Percentiles rank a stretch among this genome's conserved stretches.
Evolutionary conservation across 2,113 vertebrate genomes (phyloP).

Genomic region (Chaetodon auriga): DNA sequence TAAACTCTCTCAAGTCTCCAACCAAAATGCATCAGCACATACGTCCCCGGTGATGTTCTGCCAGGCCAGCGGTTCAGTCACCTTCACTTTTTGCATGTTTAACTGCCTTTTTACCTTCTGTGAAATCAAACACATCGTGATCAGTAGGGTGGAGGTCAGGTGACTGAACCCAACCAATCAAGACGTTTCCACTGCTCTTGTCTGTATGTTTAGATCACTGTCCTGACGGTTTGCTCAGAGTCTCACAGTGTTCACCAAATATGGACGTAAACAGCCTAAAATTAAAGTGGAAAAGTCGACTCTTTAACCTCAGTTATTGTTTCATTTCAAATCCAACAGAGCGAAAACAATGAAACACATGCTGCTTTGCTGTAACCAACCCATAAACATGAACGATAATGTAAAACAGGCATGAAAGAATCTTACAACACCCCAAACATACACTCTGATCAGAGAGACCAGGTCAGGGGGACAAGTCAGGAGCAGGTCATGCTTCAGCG

Average conservation of each 20-base stretch:
- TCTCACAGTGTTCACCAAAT: conserved; percentile 38
- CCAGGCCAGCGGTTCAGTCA: too few relatives aligned
- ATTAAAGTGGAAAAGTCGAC: neutral
- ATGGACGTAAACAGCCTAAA: conserved; percentile 24
- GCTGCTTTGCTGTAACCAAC: neutral
- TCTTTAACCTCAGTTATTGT: conserved; percentile 9
- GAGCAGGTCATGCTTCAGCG: conserved; percentile 39
- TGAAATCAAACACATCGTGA: neutral
- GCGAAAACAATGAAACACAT: neutral
- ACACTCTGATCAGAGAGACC: neutral
- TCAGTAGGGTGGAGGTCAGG: conserved; percentile 4
- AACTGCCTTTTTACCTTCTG: neutral
- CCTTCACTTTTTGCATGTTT: neutral
- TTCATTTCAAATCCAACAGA: conserved; percentile 12
- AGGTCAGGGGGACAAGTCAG: conserved; percentile 32
- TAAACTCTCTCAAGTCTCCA: neutral
- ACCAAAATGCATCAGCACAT: neutral
- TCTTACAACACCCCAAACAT: neutral
- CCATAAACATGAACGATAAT: neutral
- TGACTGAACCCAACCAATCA: neutral
- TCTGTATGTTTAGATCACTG: conserved; percentile 3
- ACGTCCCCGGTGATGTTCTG: neutral
- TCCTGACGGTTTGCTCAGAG: neutral
- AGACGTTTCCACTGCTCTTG: neutral
- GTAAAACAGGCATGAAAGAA: neutral